Base-by-base conservation (phyloP, 2,113 vertebrate species). In the Callopanchax toddi region DNA sequence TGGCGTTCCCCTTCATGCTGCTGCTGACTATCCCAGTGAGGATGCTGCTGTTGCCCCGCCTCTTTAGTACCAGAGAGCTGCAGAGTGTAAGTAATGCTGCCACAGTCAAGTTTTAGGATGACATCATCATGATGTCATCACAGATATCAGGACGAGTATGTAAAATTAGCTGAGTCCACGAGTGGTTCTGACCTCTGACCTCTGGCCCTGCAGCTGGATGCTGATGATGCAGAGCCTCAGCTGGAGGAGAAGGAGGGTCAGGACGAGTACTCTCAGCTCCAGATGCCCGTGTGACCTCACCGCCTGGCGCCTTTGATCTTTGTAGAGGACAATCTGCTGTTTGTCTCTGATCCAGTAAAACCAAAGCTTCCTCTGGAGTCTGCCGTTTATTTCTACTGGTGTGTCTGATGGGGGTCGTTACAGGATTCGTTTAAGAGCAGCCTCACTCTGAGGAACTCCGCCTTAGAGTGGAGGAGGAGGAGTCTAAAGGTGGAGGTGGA, bases 1-100 rank as follows among this genome's bases (percentile, higher is more conserved):
- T 98, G 71, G 95, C 95, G 44, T 98, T 98, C 76, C 97, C 96
- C 64, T 97, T 98, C 76, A 90, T 98, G 85, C 92, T 98, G 86
- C 95, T 98, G 89, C 90, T 98, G 85, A 98, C 96, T 0, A 94
- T 98, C 71, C 96, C 97, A 0, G 89, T 98, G 39, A 94, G 94
- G 71, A 93, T 95, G 92, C 94, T 95, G 78, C 84, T 97, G 70
- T 92, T 98, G 58, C 91, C 92, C 48, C 93, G 92, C 15, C 89
- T 97, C 88, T 98, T 98, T 91, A 95, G 83, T 0, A 65, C 88
- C 55, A 87, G 91, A 0, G 96, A 98, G 83, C 92, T 97, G 88
- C 96, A 96, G 90, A 96, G 94, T 67, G 96, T 98, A 90, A 97
- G 96, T 83, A 1, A 10, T n/a, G n/a, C n/a, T n/a, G n/a, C n/a